A percentile compares a stretch with the other conserved stretches of the same genome.
phyloP scores from a whole-genome alignment of 2,113 vertebrate species.

The Cephalopholis sonnerati region DNA sequence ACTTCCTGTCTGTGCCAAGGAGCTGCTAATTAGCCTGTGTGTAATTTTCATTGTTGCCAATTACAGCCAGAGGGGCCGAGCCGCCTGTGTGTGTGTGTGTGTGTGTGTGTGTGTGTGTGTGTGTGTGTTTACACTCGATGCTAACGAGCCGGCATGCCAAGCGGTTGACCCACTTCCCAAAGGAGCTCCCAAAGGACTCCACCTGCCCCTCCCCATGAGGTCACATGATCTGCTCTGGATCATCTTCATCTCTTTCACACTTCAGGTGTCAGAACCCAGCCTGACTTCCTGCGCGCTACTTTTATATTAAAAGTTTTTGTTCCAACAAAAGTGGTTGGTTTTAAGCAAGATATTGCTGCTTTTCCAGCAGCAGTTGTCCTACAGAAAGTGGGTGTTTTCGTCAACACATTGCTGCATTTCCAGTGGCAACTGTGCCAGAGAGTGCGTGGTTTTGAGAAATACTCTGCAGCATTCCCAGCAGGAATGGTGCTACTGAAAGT shows the following conservation, averaged over 20 bases:
- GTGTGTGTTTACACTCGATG: constrained; percentile 5
- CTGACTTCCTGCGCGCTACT: too few species aligned
- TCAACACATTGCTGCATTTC: too few species aligned
- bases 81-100: constrained; percentile 14
- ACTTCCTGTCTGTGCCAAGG: background rate
- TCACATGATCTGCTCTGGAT: background rate
- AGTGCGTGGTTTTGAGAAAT: too few species aligned
- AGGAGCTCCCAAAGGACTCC: constrained; percentile 33
- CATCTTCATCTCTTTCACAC: background rate
- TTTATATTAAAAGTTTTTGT: too few species aligned
- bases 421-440: too few species aligned
- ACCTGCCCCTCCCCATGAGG: too few species aligned
- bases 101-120: constrained; percentile 9
- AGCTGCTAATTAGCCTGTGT: constrained; percentile 44
- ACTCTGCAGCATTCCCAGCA: too few species aligned
- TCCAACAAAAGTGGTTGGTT: too few species aligned
- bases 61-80: constrained; percentile 30
- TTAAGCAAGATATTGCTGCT: too few species aligned
- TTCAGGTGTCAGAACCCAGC: background rate
- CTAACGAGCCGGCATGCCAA: constrained; percentile 14
- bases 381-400: too few species aligned
- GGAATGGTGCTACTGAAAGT: too few species aligned
- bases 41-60: constrained; percentile 26
- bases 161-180: constrained; percentile 59
- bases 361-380: too few species aligned